Conservation (phyloP, 92 coral and sea anemone genomes). For the Galaxea fascicularis region DNA sequence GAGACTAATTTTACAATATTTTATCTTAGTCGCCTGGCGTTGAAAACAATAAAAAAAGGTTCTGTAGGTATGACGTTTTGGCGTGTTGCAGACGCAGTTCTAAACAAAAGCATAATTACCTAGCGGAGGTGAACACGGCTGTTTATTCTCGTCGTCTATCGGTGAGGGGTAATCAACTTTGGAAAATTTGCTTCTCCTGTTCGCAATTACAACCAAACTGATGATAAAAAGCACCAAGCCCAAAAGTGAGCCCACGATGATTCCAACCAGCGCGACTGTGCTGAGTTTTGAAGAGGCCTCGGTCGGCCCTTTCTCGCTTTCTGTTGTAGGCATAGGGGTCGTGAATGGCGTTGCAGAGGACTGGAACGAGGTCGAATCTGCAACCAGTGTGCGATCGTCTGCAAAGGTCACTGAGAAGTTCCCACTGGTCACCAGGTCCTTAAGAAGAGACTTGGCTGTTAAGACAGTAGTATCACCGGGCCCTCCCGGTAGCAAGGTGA, state of each 20-base stretch:
- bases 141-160: neutral
- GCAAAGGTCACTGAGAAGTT: conserved; percentile 58
- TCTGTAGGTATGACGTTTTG: too few relatives aligned
- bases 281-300: conserved; percentile 42
- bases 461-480: conserved; percentile 51
- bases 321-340: conserved; percentile 5
- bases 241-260: conserved; percentile 33
- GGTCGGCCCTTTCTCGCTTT: neutral
- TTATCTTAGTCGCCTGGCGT: too few relatives aligned
- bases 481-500: conserved; percentile 65
- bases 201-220: conserved; percentile 5
- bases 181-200: neutral
- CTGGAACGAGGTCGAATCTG: conserved; percentile 51
- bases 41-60: too few relatives aligned
- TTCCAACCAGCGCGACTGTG: conserved; percentile 34
- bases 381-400: conserved; percentile 58
- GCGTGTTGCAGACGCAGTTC: neutral
- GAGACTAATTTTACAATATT: too few relatives aligned
- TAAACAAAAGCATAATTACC: neutral
- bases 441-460: conserved; percentile 37
- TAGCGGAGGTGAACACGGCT: neutral
- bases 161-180: conserved; percentile 5
- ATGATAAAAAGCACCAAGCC: conserved; percentile 6
- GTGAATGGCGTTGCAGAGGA: neutral
- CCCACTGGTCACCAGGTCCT: conserved; percentile 53